Evolutionary conservation across 2,888 invertebrate genomes (phyloP), one percentile per base, ranked within the genome.

Genomic region (Polydrusus cervinus): DNA sequence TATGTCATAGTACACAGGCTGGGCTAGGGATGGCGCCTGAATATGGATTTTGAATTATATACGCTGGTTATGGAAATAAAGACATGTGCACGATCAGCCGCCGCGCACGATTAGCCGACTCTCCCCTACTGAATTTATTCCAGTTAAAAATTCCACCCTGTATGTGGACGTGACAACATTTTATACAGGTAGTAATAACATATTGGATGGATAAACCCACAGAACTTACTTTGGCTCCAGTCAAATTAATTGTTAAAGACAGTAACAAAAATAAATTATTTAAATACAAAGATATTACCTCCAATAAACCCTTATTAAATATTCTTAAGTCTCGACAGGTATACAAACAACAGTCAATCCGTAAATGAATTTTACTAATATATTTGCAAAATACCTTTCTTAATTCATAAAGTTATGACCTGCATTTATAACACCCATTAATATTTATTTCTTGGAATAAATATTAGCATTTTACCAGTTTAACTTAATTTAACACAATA

Each of bases 331-430:
- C 25, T 7, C n/a, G 53, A 7, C 53, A 55, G 53, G 53, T 55
- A 25, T 25, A 55, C 18, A n/a, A 5, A 55, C 34, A 25, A 34
- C 53, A 47, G 16, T 6, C 1, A 51, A 34, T 10, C 51, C 14
- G 11, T 11, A 18, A 20, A 51, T 13, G 14, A 51, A n/a, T 30
- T 30, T 55, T 55, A 30, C 53, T 55, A 55, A 55, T 30, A 8
- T 30, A n/a, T 55, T 55, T 25, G 53, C n/a, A 55, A 55, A 55
- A 55, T 55, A 55, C n/a, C 11, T 18, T 49, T 14, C 7, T 40
- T n/a, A n/a, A 45, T 7, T 3, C n/a, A n/a, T 3, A 13, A 45
- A 45, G n/a, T n/a, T 13, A 3, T 6, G n/a, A 45, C 45, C 45
- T 45, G 49, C 6, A 49, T 49, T 49, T 49, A 16, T 49, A 16